Base-by-base conservation (phyloP, 2,888 invertebrate species). In the Theristus sp. region DNA sequence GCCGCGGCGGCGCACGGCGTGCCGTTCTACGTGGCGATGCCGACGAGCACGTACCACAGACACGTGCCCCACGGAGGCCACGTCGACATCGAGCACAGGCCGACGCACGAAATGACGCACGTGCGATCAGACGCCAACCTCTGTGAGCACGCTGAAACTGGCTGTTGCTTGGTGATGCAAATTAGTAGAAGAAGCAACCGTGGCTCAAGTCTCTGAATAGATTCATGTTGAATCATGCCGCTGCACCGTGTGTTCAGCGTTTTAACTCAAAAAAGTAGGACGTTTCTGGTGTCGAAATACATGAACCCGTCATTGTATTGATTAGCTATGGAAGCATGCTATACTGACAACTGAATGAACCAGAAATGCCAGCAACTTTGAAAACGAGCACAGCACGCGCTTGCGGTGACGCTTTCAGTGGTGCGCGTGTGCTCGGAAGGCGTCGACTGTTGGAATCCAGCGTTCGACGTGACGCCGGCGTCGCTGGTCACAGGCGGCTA, bases 381-480 rank as follows among this genome's bases (percentile, higher is more conserved):
- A n/a, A n/a, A n/a, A n/a, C n/a, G n/a, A n/a, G n/a, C n/a, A n/a
- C n/a, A n/a, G n/a, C n/a, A n/a, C n/a, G n/a, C n/a, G n/a, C n/a
- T n/a, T n/a, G n/a, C n/a, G n/a, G n/a, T n/a, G n/a, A n/a, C n/a
- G n/a, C n/a, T 47, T 27, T 29, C 17, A 68, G 69, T 66, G 28
- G 59, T 57, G 20, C 28, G 53, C 6, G 62, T 66, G 13, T 67
- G 68, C 64, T 64, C 80, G 79, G 58, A 76, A 84, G 88, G 88
- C 60, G 89, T 93, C 60, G 80, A 81, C 60, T 91, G 89, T 74
- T 98, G 94, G 94, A 96, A 98, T 80, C 96, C 96, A 58, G 88
- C 94, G 0, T 98, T 98, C 76, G 98, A 98, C 77, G 87, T 98
- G 0, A 96, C 98, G 2, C 96, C 96, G 29, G 88, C 89, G 0